Evolutionary conservation across 53 echinoderm and acorn worm genomes (phyloP).

Genomic region (Echinarachnius parma): DNA sequence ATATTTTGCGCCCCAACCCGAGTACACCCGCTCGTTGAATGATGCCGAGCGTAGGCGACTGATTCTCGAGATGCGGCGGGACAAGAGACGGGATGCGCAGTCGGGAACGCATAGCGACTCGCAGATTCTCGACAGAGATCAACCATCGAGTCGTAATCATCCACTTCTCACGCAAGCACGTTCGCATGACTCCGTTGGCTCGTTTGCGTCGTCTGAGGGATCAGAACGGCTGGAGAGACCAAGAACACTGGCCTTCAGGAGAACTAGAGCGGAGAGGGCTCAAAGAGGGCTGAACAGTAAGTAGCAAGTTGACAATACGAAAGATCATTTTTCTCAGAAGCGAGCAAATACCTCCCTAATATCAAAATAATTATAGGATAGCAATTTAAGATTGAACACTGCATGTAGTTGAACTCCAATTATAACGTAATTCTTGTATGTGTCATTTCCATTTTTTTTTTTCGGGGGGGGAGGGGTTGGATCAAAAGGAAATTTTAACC

Average conservation of each 20-base stretch:
- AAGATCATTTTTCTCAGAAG: too few species aligned
- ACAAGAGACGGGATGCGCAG: slow-evolving; percentile 10
- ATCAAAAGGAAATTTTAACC: too few species aligned
- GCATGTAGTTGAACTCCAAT: too few species aligned
- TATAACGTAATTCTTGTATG: too few species aligned
- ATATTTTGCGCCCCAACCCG: slow-evolving; percentile 31
- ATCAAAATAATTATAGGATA: too few species aligned
- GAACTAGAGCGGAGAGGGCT: slow-evolving; percentile 72
- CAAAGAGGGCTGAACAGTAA: slow-evolving; percentile 84
- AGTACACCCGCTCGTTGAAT: slow-evolving; percentile 65
- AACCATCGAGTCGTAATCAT: not conserved
- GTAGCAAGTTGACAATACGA: too few species aligned
- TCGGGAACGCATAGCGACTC: slow-evolving; percentile 78
- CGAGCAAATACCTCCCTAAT: too few species aligned
- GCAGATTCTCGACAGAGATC: slow-evolving; percentile 43
- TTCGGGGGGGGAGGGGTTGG: too few species aligned
- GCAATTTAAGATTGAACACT: too few species aligned
- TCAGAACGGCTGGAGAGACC: slow-evolving; percentile 66
- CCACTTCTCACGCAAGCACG: slow-evolving; percentile 21
- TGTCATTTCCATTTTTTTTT: too few species aligned
- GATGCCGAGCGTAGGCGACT: slow-evolving; percentile 75
- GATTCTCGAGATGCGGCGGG: slow-evolving; percentile 66
- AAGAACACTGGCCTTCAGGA: slow-evolving; percentile 65
- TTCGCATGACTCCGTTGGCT: slow-evolving; percentile 45
- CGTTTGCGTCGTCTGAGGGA: slow-evolving; percentile 60